These are phyloP conservation scores for Gymnothorax reevesii DNA, from an alignment of 2,797 vertebrate species.

Conservation along the genomic window DNA sequence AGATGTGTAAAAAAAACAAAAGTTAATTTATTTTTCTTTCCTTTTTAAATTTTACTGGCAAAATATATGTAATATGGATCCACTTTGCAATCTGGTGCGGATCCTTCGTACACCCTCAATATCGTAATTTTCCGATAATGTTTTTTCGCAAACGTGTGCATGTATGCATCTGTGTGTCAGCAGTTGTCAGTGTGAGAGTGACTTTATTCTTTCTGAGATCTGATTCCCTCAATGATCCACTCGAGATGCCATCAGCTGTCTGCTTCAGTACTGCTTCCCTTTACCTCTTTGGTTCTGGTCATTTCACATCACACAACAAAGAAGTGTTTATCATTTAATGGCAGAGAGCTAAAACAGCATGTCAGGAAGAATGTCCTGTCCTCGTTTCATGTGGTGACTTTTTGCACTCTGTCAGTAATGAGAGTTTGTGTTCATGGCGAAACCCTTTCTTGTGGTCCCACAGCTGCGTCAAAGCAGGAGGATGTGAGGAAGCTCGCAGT, in stretches of 20 bases:
- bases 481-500: slow-evolving; percentile 75
- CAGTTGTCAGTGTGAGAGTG: not conserved
- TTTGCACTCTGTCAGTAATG: not conserved
- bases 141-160: not conserved
- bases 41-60: not conserved
- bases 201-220: too few species aligned
- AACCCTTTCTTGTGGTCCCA: not conserved
- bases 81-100: not conserved
- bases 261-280: not conserved
- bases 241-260: not conserved
- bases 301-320: not conserved
- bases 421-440: not conserved
- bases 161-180: slow-evolving; percentile 8
- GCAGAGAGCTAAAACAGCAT: not conserved
- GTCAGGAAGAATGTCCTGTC: not conserved
- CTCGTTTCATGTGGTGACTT: not conserved
- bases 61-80: not conserved
- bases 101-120: not conserved
- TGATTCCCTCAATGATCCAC: not conserved
- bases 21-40: not conserved
- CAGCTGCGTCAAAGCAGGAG: slow-evolving; percentile 78
- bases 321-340: not conserved
- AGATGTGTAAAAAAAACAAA: too few species aligned
- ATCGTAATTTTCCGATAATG: not conserved
- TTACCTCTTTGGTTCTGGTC: not conserved